These are phyloP conservation scores for Eilema depressum DNA, from an alignment of 2,888 invertebrate genomes.

Conservation along the genomic window DNA sequence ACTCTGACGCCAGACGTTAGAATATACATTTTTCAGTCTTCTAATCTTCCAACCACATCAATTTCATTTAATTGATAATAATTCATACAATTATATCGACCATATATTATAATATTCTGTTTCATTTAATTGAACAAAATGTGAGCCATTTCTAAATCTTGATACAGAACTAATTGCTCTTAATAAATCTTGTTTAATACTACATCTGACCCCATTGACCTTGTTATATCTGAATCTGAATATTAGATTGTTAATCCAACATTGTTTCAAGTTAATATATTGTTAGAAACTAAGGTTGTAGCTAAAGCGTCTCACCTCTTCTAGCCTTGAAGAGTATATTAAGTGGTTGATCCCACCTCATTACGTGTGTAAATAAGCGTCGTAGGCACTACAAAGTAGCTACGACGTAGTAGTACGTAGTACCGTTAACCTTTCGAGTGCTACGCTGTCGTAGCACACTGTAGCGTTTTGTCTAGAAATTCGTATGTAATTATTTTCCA, in stretches of 20 bases:
- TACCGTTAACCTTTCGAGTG: neutral
- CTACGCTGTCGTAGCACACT: neutral
- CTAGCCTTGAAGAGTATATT: conserved; percentile 11
- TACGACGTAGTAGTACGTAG: neutral
- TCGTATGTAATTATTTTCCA: too few relatives aligned
- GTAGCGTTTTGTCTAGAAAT: neutral
- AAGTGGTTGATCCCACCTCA: conserved; percentile 16
- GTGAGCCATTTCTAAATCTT: conserved; percentile 24
- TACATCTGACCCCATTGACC: conserved; percentile 11
- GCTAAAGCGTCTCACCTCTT: neutral
- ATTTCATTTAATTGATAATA: too few relatives aligned
- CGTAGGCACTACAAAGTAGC: neutral
- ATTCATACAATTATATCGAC: conserved; percentile 13
- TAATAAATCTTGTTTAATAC: conserved; percentile 31
- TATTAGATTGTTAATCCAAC: conserved; percentile 6
- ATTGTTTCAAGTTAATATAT: neutral
- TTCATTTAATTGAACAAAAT: conserved; percentile 30
- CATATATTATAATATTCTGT: conserved; percentile 7
- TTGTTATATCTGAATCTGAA: conserved; percentile 18
- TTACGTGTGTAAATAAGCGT: neutral
- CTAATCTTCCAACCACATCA: conserved; percentile 1
- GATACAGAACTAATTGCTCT: conserved; percentile 24
- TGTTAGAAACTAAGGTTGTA: neutral
- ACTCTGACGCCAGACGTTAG: too few relatives aligned
- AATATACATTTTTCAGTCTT: too few relatives aligned